Base-by-base conservation (phyloP, 2,113 vertebrate genomes). In the Carassius auratus region DNA sequence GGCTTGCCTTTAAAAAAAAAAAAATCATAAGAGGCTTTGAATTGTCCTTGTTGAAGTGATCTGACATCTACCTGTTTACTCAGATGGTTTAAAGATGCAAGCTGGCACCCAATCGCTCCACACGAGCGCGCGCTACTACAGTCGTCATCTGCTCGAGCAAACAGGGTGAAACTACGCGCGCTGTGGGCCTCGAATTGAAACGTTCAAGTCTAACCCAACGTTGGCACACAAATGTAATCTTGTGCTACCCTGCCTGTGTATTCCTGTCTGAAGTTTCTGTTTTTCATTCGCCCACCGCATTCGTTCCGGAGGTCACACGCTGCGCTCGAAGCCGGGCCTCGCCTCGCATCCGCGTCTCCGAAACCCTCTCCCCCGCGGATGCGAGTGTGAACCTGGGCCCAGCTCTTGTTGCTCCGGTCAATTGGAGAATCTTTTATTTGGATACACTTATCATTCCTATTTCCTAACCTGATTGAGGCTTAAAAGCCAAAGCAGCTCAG, bases 401-500 rank as follows among this genome's bases (percentile, higher is more conserved):
- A 89, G 90, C 87, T 91, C 92, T 93, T 82, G 84, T 92, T 92
- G 93, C 90, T 93, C 90, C 89, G 92, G 94, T 95, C 94, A 95
- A 94, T 93, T 94, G 93, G 91, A 94, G 91, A 93, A 92, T 92
- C 89, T 92, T 92, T 91, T 91, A 94, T 95, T 93, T 94, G 87
- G 89, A 93, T 92, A 91, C 91, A 86, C 87, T 93, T 94, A 93
- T 93, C 89, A 87, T 93, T 94, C 90, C 92, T 87, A 93, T 94
- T 94, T 93, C 91, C 91, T 91, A 87, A 81, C 90, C 90, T 95
- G 94, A 95, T 95, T 94, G 92, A 90, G 92, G 93, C 93, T 95
- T 95, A 93, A 94, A 93, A 93, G 89, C 91, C 90, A 93, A 94
- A 95, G 94, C 93, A 95, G 94, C 93, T 93, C 92, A 92, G 93